phyloP scores from a whole-genome alignment of 92 coral and sea anemone genomes.

The Umimayanthus kanabou region DNA sequence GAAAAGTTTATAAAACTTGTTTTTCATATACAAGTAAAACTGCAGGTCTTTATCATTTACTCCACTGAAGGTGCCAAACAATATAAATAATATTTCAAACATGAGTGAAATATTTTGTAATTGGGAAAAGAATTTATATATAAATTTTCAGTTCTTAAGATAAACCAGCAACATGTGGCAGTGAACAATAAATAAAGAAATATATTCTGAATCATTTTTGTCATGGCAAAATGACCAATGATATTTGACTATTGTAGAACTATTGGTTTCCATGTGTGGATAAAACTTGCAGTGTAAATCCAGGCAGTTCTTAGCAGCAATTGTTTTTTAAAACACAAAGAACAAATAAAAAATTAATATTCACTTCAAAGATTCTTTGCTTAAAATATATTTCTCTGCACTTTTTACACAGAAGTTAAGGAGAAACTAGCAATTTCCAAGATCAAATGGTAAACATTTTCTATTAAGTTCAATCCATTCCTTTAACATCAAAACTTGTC shows the following conservation, averaged over 20 bases:
- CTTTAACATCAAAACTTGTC: background rate
- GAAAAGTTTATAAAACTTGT: background rate
- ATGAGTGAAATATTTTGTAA: conserved; percentile 1
- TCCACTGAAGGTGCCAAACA: background rate
- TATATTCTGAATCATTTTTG: background rate
- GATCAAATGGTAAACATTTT: background rate
- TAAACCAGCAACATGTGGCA: background rate
- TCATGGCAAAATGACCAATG: background rate
- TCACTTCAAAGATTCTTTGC: background rate
- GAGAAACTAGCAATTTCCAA: background rate
- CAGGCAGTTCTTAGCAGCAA: background rate
- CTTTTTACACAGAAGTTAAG: background rate
- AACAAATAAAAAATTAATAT: background rate
- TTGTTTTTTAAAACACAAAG: background rate
- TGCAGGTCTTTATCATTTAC: too few relatives aligned
- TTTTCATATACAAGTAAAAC: background rate
- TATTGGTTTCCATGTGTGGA: background rate
- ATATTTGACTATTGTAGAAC: background rate
- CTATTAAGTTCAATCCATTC: background rate
- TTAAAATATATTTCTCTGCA: background rate
- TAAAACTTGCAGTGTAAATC: background rate
- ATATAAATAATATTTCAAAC: background rate
- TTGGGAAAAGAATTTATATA: background rate
- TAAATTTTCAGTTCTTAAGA: background rate
- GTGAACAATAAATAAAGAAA: background rate